Base-by-base conservation (phyloP, 1,140 invertebrate genomes). In the Cotesia glomerata region DNA sequence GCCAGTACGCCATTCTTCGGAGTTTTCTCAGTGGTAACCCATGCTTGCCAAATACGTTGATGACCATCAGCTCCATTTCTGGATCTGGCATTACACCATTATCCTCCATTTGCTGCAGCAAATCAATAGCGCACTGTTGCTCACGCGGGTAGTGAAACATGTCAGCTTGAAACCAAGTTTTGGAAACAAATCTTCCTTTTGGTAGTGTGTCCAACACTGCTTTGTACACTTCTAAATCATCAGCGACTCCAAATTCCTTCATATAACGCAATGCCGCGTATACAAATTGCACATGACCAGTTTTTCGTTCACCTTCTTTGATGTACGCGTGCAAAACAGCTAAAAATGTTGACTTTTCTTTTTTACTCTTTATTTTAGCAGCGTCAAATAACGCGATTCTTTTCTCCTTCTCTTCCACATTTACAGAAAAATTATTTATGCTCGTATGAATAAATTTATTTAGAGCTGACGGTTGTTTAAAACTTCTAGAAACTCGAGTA, bases 1-100 rank as follows among this genome's bases (percentile, higher is more conserved):
- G 94, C 98, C 98, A 99, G 81, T 99, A 99, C 89, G 96, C 92
- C 94, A 99, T 97, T 59, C 96, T 89, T 88, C 92, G 93, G 81
- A 91, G 95, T 82, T 97, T 98, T 72, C 94, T 87, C 11, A 96
- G 82, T 0, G 95, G 94, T 81, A 92, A 90, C 9, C 92, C 92
- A 78, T 92, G 88, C 69, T 88, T 87, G 0, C 97, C 97, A 89
- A 99, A 99, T 52, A 92, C 91, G 79, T 93, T 94, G 7, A 93
- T 74, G 0, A 99, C 82, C 78, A 97, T 92, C 69, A 90, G 86
- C 78, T 97, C 92, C 83, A 96, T 91, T 85, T 99, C 96, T 61
- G 89, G 86, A 84, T 99, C 97, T 0, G 97, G 97, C 72, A 97
- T 94, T 3, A 99, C 94, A 66, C 91, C 91, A 89, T 97, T 93